phyloP scores from a whole-genome alignment of 2,888 invertebrate species.

The Bellardia bayeri region DNA sequence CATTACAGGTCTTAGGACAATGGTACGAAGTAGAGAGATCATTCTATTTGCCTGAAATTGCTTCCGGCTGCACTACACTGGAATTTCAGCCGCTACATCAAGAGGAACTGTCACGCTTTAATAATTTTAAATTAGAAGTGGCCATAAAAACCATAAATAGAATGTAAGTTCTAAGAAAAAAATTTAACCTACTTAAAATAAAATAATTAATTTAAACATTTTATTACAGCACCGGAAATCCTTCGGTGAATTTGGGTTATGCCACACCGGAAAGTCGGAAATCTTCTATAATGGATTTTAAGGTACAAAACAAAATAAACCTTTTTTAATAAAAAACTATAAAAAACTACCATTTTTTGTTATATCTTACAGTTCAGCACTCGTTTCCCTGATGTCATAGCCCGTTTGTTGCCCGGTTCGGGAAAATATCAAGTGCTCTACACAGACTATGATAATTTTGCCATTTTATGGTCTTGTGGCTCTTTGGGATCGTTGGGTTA shows the following conservation, averaged over 20 bases:
- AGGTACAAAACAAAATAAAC: conserved; percentile 76
- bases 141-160: conserved; percentile 87
- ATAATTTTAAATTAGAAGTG: conserved; percentile 87
- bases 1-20: conserved; percentile 86
- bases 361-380: conserved; percentile 85
- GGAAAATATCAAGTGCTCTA: conserved; percentile 89
- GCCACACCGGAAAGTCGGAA: conserved; percentile 87
- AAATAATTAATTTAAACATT: conserved; percentile 1
- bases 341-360: neutral
- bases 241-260: conserved; percentile 87
- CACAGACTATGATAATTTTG: conserved; percentile 90
- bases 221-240: conserved; percentile 86
- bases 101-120: conserved; percentile 80
- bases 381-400: conserved; percentile 88
- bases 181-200: neutral
- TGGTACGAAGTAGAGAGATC: conserved; percentile 92
- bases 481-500: conserved; percentile 85
- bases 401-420: conserved; percentile 89
- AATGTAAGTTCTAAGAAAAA: conserved; percentile 85
- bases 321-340: conserved; percentile 2
- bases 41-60: conserved; percentile 90
- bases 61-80: conserved; percentile 88
- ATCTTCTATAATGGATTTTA: conserved; percentile 85
- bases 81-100: conserved; percentile 85
- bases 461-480: conserved; percentile 90